phyloP scores from a whole-genome alignment of 1,140 invertebrate species.

The Nebria ingens region DNA sequence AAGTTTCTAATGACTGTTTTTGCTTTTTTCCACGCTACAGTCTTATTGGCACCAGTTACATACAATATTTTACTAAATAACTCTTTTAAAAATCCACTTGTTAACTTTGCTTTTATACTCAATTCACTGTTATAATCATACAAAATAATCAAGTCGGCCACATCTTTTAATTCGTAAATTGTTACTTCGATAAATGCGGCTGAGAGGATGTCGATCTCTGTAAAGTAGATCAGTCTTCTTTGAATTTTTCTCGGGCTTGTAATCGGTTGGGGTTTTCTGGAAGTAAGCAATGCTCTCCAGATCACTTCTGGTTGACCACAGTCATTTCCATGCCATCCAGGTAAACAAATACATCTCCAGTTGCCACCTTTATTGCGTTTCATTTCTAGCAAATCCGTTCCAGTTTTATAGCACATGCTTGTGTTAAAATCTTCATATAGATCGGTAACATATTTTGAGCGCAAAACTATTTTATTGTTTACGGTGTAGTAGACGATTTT shows the following conservation, averaged over 20 bases:
- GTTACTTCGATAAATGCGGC: conserved; percentile 46
- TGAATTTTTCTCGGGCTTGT: conserved; percentile 36
- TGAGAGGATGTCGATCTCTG: conserved; percentile 44
- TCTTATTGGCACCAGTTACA: conserved; percentile 31
- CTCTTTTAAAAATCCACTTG: conserved; percentile 30
- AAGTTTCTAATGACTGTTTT: conserved; percentile 37
- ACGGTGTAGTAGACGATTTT: conserved; percentile 31
- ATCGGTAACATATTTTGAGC: conserved; percentile 31
- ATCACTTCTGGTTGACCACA: conserved; percentile 56
- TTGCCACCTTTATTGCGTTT: conserved; percentile 24
- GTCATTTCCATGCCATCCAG: conserved; percentile 51
- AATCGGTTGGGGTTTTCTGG: conserved; percentile 38
- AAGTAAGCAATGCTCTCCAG: conserved; percentile 51
- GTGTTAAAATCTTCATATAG: conserved; percentile 39
- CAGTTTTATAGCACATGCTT: conserved; percentile 43
- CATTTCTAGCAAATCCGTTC: conserved; percentile 39
- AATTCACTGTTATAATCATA: conserved; percentile 35
- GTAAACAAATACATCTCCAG: conserved; percentile 43
- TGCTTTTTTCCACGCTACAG: conserved; percentile 36
- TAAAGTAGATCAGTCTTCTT: conserved; percentile 45
- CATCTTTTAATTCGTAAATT: conserved; percentile 44
- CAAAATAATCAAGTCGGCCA: conserved; percentile 54
- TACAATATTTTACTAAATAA: conserved; percentile 47
- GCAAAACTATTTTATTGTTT: conserved; percentile 30
- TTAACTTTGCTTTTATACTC: conserved; percentile 26